Percentiles rank a stretch among this genome's conserved stretches.
phyloP scores from a whole-genome alignment of 2,797 vertebrate species.

The Aotus griseimembra region DNA sequence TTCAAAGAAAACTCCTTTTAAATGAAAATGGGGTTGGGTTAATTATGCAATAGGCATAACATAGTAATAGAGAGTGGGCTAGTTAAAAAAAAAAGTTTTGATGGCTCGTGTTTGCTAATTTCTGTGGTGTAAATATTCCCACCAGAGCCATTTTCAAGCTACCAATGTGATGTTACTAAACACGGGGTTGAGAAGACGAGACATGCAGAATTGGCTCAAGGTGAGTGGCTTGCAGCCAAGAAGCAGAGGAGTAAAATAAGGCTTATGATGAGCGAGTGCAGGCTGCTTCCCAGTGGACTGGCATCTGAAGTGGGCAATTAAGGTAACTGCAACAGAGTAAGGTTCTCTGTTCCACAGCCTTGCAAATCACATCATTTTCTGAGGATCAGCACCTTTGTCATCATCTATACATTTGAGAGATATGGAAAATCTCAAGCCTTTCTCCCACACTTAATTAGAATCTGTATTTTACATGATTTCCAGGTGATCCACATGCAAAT shows the following conservation, averaged over 20 bases:
- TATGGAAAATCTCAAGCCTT: neutral
- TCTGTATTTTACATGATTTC: neutral
- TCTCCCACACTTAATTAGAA: neutral
- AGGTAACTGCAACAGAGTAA: neutral
- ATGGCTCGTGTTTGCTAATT: neutral
- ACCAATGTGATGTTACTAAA: neutral
- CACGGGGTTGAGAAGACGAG: neutral
- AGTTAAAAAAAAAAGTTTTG: neutral
- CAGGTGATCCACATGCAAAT: neutral
- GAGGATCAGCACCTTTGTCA: neutral
- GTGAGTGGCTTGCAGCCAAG: neutral
- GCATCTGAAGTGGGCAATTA: fast-evolving
- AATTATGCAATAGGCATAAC: neutral
- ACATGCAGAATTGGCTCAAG: neutral
- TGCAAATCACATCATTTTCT: neutral
- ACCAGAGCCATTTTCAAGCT: neutral
- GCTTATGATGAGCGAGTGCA: fast-evolving
- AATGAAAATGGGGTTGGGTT: neutral
- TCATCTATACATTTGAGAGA: neutral
- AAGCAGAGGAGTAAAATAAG: fast-evolving
- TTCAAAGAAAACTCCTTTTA: neutral
- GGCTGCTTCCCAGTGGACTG: neutral
- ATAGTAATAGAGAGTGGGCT: neutral
- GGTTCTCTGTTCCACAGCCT: neutral
- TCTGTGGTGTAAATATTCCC: neutral